Percentiles rank a stretch among this genome's conserved stretches.
These are phyloP conservation scores for Lissocephala sabroskyi DNA, from an alignment of 2,888 invertebrate genomes.

Conservation along the genomic window DNA sequence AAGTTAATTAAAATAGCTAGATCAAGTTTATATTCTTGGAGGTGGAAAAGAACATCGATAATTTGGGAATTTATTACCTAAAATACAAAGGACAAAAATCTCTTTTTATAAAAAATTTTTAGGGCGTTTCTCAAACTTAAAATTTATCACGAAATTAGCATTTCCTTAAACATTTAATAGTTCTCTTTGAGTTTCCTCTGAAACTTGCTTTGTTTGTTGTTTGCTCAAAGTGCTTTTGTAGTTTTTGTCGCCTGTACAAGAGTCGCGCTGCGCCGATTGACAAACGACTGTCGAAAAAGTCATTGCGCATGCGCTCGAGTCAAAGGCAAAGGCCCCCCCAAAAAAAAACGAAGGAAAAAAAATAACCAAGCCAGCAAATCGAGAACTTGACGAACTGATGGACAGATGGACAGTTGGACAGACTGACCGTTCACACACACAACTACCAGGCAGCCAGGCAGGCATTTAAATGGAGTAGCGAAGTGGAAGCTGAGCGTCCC, in stretches of 20 bases:
- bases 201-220: no score
- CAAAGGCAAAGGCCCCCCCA: conserved; percentile 28
- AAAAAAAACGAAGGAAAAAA: conserved; percentile 2
- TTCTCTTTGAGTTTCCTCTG: no score
- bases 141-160: no score
- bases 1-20: no score
- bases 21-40: no score
- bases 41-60: no score
- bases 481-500: conserved; percentile 38
- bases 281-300: conserved; percentile 58
- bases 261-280: conserved; percentile 32
- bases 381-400: conserved; percentile 22
- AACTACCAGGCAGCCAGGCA: conserved; percentile 40
- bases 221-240: no score
- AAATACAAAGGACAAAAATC: no score
- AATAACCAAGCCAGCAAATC: conserved; percentile 13
- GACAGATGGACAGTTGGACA: conserved; percentile 19
- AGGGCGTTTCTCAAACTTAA: no score
- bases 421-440: conserved; percentile 22
- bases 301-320: conserved; percentile 57
- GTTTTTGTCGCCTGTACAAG: conserved; percentile 25
- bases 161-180: no score
- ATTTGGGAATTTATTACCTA: no score
- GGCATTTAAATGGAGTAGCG: conserved; percentile 50
- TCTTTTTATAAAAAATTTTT: no score